Conservation (phyloP, 2,113 vertebrate genomes). For the Gymnarchus niloticus region DNA sequence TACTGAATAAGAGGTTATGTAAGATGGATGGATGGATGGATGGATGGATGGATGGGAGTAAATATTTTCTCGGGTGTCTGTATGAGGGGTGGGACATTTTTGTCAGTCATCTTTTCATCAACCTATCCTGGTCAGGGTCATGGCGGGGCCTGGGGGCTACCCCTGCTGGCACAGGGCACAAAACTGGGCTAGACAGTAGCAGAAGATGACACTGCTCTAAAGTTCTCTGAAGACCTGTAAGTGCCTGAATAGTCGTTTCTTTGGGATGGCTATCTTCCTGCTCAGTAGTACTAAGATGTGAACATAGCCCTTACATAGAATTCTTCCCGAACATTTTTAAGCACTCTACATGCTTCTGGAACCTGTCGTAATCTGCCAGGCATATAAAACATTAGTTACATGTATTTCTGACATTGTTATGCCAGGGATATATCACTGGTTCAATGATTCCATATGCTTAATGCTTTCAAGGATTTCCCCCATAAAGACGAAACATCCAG, state of each 20-base stretch:
- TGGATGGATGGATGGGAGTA: not conserved
- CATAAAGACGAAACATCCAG: constrained; percentile 50
- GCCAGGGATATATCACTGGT: not conserved
- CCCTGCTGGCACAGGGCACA: too few species aligned
- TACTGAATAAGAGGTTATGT: too few species aligned
- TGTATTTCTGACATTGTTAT: not conserved
- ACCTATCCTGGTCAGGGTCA: too few species aligned
- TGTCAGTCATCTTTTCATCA: not conserved
- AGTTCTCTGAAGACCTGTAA: too few species aligned
- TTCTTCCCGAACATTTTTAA: not conserved
- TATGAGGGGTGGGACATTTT: not conserved
- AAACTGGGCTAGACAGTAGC: too few species aligned
- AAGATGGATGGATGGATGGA: too few species aligned
- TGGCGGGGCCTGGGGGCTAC: too few species aligned
- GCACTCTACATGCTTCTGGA: not conserved
- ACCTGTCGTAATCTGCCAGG: not conserved
- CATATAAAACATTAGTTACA: not conserved
- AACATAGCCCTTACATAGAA: not conserved
- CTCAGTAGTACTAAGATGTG: not conserved
- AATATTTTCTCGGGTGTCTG: not conserved
- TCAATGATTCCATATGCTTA: not conserved
- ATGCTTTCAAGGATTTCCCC: not conserved
- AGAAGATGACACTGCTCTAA: too few species aligned
- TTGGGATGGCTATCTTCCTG: not conserved
- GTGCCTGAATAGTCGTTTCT: too few species aligned